Percentiles rank a stretch among this genome's conserved stretches.
These are phyloP conservation scores for Leucoptera coffeella DNA, from an alignment of 2,888 invertebrate species.

Conservation along the genomic window DNA sequence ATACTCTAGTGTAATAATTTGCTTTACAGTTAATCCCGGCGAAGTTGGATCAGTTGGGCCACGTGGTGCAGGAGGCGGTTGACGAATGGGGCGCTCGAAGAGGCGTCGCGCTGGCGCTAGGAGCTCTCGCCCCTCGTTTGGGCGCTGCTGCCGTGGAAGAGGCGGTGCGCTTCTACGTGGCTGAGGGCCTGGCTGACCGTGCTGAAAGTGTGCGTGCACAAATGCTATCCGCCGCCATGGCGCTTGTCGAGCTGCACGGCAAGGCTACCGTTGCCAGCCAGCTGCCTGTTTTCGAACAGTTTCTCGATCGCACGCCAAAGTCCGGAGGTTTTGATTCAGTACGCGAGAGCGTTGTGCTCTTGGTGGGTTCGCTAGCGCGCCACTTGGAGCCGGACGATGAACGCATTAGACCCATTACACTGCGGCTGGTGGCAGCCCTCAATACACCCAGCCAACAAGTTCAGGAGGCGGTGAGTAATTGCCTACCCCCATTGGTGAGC, in stretches of 20 bases:
- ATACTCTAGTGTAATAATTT: no score
- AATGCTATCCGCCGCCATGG: conserved; percentile 92
- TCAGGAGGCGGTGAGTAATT: conserved; percentile 96
- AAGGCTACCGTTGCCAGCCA: conserved; percentile 71
- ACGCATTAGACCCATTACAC: conserved; percentile 89
- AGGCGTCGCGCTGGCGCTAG: conserved; percentile 82
- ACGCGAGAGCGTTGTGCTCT: conserved; percentile 91
- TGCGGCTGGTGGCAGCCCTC: conserved; percentile 81
- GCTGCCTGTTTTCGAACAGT: conserved; percentile 88
- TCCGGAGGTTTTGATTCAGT: conserved; percentile 87
- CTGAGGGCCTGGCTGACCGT: conserved; percentile 80
- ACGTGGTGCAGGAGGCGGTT: conserved; percentile 74
- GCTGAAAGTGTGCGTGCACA: conserved; percentile 74
- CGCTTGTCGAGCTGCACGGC: conserved; percentile 87
- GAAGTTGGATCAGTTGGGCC: conserved; percentile 85
- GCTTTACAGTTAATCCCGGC: conserved; percentile 67
- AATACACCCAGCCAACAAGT: conserved; percentile 97
- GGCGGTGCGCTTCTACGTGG: conserved; percentile 78
- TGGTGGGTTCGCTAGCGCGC: conserved; percentile 95
- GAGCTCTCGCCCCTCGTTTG: conserved; percentile 67
- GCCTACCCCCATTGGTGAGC: conserved; percentile 82
- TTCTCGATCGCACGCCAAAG: conserved; percentile 88
- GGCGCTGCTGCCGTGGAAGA: conserved; percentile 62
- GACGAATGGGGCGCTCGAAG: conserved; percentile 89
- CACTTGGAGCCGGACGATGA: conserved; percentile 89